Conservation (phyloP, 2,113 vertebrate genomes). For the Platycercus adscitus region DNA sequence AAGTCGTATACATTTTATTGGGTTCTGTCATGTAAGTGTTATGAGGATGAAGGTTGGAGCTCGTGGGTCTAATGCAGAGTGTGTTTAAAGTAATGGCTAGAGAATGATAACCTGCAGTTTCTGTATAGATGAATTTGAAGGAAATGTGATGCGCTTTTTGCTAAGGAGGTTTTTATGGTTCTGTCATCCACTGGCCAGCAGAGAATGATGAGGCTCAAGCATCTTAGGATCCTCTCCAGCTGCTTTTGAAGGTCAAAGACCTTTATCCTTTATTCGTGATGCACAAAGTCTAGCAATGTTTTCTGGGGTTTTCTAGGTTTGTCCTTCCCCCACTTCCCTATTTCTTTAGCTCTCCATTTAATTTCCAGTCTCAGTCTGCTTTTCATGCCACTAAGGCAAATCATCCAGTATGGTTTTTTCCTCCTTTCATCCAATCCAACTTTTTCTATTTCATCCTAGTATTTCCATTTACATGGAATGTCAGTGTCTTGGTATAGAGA, state of each 20-base stretch:
- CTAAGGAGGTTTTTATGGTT: neutral
- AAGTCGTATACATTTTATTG: neutral
- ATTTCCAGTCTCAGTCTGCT: neutral
- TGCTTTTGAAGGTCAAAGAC: neutral
- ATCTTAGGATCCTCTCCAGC: neutral
- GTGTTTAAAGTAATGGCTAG: neutral
- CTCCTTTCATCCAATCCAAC: neutral
- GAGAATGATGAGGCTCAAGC: neutral
- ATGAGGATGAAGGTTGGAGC: neutral
- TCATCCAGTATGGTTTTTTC: neutral
- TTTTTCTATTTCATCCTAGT: neutral
- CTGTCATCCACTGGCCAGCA: neutral
- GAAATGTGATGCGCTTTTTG: neutral
- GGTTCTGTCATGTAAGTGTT: neutral
- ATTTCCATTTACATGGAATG: neutral
- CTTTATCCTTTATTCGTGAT: neutral
- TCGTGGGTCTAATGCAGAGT: neutral
- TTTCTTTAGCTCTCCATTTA: neutral
- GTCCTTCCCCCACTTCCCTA: neutral
- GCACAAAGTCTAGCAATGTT: neutral
- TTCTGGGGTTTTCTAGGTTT: neutral
- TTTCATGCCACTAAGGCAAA: neutral
- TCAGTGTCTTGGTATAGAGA: neutral
- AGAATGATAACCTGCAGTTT: neutral
- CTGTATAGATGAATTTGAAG: neutral